Percentiles rank a stretch among this genome's conserved stretches.
Conservation (phyloP, 2,113 vertebrate genomes). For the Spea multiplicata region DNA sequence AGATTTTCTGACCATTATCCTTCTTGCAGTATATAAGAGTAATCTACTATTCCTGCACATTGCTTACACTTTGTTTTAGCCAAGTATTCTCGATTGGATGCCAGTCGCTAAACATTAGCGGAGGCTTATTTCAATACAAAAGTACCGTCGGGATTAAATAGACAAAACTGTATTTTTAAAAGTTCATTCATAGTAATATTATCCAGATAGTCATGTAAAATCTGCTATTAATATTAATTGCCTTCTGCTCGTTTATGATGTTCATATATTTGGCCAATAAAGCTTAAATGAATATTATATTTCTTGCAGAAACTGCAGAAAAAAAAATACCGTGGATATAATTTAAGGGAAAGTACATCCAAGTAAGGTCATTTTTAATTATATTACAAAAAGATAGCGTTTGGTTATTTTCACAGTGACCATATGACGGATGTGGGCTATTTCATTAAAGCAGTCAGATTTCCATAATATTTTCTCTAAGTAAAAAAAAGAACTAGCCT, state of each 20-base stretch:
- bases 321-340: conserved; percentile 15
- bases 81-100: no score
- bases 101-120: no score
- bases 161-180: conserved; percentile 34
- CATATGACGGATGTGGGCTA: conserved; percentile 5
- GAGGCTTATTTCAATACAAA: background rate
- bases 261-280: conserved; percentile 48
- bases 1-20: no score
- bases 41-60: no score
- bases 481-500: background rate
- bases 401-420: conserved; percentile 26
- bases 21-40: no score
- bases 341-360: conserved; percentile 10
- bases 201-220: conserved; percentile 16
- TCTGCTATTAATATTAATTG: conserved; percentile 44
- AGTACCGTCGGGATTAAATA: conserved; percentile 14
- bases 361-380: conserved; percentile 39
- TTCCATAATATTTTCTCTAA: background rate
- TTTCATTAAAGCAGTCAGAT: background rate
- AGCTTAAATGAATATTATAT: conserved; percentile 47
- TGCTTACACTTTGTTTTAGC: no score
- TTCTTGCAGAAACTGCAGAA: conserved; percentile 41
- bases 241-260: conserved; percentile 44
- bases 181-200: conserved; percentile 40
- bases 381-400: conserved; percentile 39